These are phyloP conservation scores for Enteromius paludinosus DNA, from an alignment of 2,797 vertebrate species.

Conservation along the genomic window DNA sequence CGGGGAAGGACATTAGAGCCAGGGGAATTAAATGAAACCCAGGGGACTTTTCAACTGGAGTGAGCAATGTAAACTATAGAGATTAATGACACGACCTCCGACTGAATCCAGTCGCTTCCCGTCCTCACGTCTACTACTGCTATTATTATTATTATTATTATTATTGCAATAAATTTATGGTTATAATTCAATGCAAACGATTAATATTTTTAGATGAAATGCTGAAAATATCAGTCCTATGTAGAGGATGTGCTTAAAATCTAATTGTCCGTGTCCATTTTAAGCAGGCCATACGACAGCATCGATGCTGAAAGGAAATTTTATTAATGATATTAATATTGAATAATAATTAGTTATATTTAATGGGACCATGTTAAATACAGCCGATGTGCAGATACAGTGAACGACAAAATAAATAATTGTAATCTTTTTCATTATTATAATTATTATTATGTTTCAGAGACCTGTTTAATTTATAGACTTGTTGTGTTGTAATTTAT, in stretches of 20 bases:
- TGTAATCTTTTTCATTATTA: background rate
- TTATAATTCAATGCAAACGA: background rate
- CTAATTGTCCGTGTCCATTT: background rate
- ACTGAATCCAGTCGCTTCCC: conserved; percentile 71
- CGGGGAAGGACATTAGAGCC: conserved; percentile 80
- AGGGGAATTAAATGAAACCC: conserved; percentile 80
- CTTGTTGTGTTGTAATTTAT: background rate
- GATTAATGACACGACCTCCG: conserved; percentile 80
- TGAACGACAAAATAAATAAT: background rate
- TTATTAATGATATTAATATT: conserved; percentile 17
- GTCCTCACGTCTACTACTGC: conserved; percentile 52
- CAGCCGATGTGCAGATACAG: background rate
- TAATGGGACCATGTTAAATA: background rate
- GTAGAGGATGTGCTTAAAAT: background rate
- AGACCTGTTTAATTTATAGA: background rate
- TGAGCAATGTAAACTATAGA: conserved; percentile 79
- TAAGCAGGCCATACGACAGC: background rate
- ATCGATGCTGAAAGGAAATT: conserved; percentile 2
- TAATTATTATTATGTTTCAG: background rate
- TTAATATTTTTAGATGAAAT: background rate
- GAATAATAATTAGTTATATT: conserved; percentile 10
- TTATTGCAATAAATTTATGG: conserved; percentile 58
- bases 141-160: conserved; percentile 53
- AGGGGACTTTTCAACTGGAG: conserved; percentile 79
- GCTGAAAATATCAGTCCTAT: background rate